phyloP scores from a whole-genome alignment of 1,140 invertebrate genomes.

The Scylla paramamosain region DNA sequence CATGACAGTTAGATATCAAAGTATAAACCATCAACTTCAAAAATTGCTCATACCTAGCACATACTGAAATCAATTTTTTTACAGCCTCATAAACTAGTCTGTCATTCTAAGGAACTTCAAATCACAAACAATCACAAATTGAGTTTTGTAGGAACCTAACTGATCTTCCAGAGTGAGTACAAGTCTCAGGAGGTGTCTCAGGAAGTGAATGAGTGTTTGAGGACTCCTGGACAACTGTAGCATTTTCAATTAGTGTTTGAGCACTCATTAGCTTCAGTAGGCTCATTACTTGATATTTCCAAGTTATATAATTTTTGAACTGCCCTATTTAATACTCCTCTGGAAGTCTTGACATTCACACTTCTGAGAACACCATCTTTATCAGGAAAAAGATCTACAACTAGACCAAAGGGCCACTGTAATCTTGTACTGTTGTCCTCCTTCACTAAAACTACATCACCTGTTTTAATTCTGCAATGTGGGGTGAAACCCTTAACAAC shows the following conservation, averaged over 20 bases:
- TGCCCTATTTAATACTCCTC: background rate
- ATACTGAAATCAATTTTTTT: too few relatives aligned
- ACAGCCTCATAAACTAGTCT: too few relatives aligned
- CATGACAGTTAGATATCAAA: too few relatives aligned
- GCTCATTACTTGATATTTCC: conserved; percentile 9
- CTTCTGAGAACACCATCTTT: conserved; percentile 45
- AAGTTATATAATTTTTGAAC: conserved; percentile 41
- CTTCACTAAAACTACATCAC: conserved; percentile 21
- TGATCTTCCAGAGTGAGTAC: too few relatives aligned
- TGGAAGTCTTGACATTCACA: conserved; percentile 48
- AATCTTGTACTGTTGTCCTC: conserved; percentile 42
- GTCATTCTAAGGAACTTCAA: too few relatives aligned
- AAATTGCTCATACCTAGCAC: too few relatives aligned
- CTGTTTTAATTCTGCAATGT: background rate
- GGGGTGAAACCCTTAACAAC: conserved; percentile 25
- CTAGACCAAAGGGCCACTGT: background rate
- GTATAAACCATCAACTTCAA: too few relatives aligned
- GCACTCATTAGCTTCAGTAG: background rate
- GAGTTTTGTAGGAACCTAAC: too few relatives aligned
- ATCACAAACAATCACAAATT: too few relatives aligned
- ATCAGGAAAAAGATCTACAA: conserved; percentile 34
- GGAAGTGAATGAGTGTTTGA: background rate
- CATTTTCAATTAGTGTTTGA: background rate
- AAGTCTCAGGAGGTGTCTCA: background rate
- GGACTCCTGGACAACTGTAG: background rate